Conservation (phyloP, 2,797 vertebrate species). For the Premnoplex brunnescens region DNA sequence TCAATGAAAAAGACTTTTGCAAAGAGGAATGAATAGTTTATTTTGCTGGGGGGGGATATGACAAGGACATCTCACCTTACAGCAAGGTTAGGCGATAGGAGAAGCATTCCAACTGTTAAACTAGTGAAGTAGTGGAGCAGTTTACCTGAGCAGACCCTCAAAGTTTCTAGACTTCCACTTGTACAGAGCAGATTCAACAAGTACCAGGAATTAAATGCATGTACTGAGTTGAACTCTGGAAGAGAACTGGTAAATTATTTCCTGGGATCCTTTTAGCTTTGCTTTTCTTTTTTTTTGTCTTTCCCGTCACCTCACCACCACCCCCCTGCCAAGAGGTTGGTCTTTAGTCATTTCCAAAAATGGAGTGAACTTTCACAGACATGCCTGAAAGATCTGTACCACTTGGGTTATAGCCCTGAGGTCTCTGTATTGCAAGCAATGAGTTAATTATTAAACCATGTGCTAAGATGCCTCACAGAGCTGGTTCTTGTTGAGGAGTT, state of each 20-base stretch:
- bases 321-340: accelerated
- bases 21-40: background rate
- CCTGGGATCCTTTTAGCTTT: background rate
- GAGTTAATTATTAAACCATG: background rate
- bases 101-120: background rate
- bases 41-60: background rate
- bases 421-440: background rate
- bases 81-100: background rate
- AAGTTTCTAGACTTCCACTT: background rate
- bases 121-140: background rate
- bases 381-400: background rate
- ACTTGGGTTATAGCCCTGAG: background rate
- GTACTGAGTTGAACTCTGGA: background rate
- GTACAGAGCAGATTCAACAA: background rate
- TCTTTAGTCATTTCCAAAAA: background rate
- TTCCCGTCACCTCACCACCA: background rate
- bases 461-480: background rate
- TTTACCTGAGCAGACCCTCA: background rate
- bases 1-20: background rate
- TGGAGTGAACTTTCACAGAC: background rate
- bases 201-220: background rate
- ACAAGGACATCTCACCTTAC: background rate
- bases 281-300: background rate
- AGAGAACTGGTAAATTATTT: background rate
- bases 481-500: background rate